Conservation (phyloP, 2,797 vertebrate genomes). For the Hyperoplus immaculatus region DNA sequence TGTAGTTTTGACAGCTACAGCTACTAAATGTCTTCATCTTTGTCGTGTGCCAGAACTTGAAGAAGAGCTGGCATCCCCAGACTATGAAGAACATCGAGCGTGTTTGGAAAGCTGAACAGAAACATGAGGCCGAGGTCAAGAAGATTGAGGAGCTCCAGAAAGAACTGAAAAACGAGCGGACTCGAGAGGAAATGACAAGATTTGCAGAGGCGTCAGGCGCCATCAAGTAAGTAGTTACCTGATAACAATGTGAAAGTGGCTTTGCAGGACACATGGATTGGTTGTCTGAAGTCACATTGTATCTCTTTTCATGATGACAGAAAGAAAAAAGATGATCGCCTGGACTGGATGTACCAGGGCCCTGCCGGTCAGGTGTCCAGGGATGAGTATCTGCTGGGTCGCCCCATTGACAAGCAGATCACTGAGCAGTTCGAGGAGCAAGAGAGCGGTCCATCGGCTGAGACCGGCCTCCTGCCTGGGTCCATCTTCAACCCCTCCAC, state of each 20-base stretch:
- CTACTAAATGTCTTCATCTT: background rate
- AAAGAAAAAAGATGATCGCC: conserved; percentile 92
- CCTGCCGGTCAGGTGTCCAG: conserved; percentile 93
- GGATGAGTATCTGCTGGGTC: conserved; percentile 95
- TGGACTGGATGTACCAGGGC: conserved; percentile 99
- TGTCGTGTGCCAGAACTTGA: conserved; percentile 88
- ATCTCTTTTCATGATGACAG: conserved; percentile 73
- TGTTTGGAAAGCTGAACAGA: conserved; percentile 99
- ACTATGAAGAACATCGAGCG: conserved; percentile 98
- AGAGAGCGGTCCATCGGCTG: conserved; percentile 89
- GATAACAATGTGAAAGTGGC: accelerated
- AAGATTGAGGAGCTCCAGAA: conserved; percentile 98
- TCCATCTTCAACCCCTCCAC: conserved; percentile 90
- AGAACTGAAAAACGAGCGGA: conserved; percentile 93
- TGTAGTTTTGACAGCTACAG: background rate
- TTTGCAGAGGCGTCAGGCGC: conserved; percentile 92
- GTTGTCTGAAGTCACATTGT: background rate
- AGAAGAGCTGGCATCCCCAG: conserved; percentile 99
- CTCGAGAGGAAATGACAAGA: conserved; percentile 94
- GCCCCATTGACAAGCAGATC: conserved; percentile 95
- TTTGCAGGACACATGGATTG: background rate
- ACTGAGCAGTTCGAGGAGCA: conserved; percentile 91
- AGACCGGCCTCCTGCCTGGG: conserved; percentile 94
- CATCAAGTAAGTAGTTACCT: conserved; percentile 84
- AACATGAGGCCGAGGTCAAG: conserved; percentile 92